phyloP scores from a whole-genome alignment of 92 coral and sea anemone species.

The Chrysogorgia sp. region DNA sequence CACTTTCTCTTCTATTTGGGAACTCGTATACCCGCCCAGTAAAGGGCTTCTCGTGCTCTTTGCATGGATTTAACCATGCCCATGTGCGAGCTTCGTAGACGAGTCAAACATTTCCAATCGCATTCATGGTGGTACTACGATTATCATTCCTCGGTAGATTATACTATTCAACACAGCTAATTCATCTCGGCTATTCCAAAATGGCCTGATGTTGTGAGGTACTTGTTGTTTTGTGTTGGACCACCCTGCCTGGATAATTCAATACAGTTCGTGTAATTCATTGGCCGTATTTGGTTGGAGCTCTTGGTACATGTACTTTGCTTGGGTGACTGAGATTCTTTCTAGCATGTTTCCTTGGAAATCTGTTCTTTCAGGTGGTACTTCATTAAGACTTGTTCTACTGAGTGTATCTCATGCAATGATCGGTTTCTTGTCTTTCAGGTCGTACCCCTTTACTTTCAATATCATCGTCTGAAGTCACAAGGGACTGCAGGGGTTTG shows the following conservation, averaged over 20 bases:
- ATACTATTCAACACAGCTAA: background rate
- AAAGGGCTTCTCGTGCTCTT: constrained; percentile 60
- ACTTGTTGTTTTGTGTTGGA: constrained; percentile 43
- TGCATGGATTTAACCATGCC: constrained; percentile 65
- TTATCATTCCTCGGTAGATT: constrained; percentile 12
- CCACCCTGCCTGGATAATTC: constrained; percentile 62
- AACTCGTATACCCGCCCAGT: constrained; percentile 68
- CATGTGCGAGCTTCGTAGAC: constrained; percentile 52
- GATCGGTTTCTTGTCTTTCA: constrained; percentile 56
- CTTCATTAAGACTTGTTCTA: constrained; percentile 57
- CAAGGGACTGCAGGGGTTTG: too few species aligned
- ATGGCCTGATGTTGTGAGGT: constrained; percentile 10
- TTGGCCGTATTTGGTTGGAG: constrained; percentile 59
- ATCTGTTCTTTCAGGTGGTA: constrained; percentile 58
- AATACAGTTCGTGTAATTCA: constrained; percentile 42
- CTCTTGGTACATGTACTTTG: constrained; percentile 54
- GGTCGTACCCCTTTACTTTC: too few species aligned
- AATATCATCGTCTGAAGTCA: too few species aligned
- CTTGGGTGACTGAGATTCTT: constrained; percentile 59
- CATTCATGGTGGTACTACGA: constrained; percentile 65
- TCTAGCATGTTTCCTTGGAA: constrained; percentile 53
- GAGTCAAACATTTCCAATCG: constrained; percentile 53
- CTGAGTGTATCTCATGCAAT: constrained; percentile 63
- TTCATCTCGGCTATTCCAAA: background rate
- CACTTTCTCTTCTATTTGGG: constrained; percentile 50